A percentile compares a stretch with the other conserved stretches of the same genome.
Evolutionary conservation across 2,888 invertebrate genomes (phyloP).

Genomic region (Pimpla rufipes): DNA sequence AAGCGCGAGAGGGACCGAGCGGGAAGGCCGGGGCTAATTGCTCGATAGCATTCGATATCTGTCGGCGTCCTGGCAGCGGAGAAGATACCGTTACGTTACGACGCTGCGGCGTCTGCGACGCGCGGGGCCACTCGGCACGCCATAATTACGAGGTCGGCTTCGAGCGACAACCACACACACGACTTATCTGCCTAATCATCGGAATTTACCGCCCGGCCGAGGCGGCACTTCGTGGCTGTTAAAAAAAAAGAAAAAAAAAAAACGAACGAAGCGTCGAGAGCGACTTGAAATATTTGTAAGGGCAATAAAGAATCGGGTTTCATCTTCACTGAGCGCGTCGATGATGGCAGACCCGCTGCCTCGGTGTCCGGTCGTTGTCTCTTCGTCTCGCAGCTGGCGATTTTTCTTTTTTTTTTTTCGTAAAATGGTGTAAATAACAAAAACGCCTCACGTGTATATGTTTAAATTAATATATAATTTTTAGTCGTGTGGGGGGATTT

Average conservation of each 20-base stretch:
- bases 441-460: constrained; percentile 74
- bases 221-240: constrained; percentile 26
- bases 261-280: constrained; percentile 18
- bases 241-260: constrained; percentile 23
- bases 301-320: constrained; percentile 41
- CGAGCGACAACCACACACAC: constrained; percentile 27
- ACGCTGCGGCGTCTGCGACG: constrained; percentile 1
- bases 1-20: constrained; percentile 12
- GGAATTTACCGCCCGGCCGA: constrained; percentile 64
- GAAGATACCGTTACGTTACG: constrained; percentile 55
- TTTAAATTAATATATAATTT: constrained; percentile 85
- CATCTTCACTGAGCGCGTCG: constrained; percentile 1
- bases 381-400: neutral
- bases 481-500: constrained; percentile 80
- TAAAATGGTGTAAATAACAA: constrained; percentile 52
- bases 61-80: constrained; percentile 26
- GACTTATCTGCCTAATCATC: constrained; percentile 64
- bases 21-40: constrained; percentile 49
- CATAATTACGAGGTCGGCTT: constrained; percentile 65
- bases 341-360: neutral
- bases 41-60: constrained; percentile 55
- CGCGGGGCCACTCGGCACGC: constrained; percentile 28
- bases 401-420: constrained; percentile 13
- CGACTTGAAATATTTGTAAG: constrained; percentile 41
- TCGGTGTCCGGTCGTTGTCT: neutral